Conservation (phyloP, 2,888 invertebrate species). For the Meliscaeva auricollis region DNA sequence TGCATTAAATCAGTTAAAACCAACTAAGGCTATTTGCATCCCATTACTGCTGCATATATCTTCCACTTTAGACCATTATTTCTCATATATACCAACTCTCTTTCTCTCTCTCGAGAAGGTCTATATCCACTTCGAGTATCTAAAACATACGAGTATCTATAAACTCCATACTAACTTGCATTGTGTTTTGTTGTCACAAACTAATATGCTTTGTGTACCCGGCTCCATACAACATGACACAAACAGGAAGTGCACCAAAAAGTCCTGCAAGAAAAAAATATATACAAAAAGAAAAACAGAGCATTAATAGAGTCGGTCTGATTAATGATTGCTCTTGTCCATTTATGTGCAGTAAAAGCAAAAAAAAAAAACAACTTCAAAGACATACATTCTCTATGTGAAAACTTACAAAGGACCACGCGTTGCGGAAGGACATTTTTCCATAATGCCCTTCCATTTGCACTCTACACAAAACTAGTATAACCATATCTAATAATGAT, state of each 20-base stretch:
- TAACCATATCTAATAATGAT: slow-evolving; percentile 72
- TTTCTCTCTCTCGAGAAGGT: neutral
- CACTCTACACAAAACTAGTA: slow-evolving; percentile 53
- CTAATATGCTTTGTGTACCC: slow-evolving; percentile 27
- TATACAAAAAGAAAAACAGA: neutral
- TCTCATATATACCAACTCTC: slow-evolving; percentile 6
- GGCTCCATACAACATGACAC: slow-evolving; percentile 4
- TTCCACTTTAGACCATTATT: slow-evolving; percentile 68
- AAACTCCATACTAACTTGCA: neutral
- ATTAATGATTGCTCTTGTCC: slow-evolving; percentile 69
- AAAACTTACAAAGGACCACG: neutral
- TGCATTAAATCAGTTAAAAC: slow-evolving; percentile 70
- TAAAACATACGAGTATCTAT: neutral
- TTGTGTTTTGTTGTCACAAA: slow-evolving; percentile 28
- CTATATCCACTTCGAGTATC: neutral
- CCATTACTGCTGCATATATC: slow-evolving; percentile 70
- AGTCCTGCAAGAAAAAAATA: slow-evolving; percentile 36
- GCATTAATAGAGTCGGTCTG: slow-evolving; percentile 47
- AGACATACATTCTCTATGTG: slow-evolving; percentile 25
- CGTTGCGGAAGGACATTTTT: slow-evolving; percentile 59
- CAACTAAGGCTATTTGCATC: slow-evolving; percentile 64
- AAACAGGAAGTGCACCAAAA: slow-evolving; percentile 69
- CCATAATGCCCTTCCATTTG: slow-evolving; percentile 66
- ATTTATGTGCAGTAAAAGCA: slow-evolving; percentile 14
- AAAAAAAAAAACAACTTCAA: slow-evolving; percentile 34